Conservation (phyloP, 2,797 vertebrate genomes). For the Sebastes baramenuke region DNA sequence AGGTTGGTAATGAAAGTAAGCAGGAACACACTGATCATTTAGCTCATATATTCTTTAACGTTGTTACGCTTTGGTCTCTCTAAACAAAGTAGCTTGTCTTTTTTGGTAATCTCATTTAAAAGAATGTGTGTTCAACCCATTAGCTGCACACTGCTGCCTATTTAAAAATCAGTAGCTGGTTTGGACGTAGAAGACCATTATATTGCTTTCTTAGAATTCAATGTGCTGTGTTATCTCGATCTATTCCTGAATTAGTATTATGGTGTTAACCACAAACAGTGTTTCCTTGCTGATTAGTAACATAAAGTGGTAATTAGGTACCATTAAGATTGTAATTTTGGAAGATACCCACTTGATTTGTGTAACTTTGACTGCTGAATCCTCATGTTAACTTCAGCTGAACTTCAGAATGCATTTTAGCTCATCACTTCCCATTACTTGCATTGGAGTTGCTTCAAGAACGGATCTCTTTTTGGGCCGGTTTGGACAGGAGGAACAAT, state of each 20-base stretch:
- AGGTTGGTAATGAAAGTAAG: background rate
- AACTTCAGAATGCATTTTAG: background rate
- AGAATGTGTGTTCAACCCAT: slow-evolving; percentile 16
- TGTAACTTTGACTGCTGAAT: background rate
- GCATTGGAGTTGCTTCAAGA: background rate
- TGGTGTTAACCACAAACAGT: background rate
- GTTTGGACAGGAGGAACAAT: background rate
- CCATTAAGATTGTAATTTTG: background rate
- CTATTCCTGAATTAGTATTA: background rate
- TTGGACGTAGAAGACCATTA: background rate
- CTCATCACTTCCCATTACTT: background rate
- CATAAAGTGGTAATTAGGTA: background rate
- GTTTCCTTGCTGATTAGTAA: background rate
- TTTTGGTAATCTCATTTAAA: slow-evolving; percentile 32
- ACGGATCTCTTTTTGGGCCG: background rate
- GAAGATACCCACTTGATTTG: background rate
- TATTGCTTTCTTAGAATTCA: slow-evolving; percentile 6
- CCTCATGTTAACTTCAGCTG: background rate
- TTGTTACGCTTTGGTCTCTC: background rate
- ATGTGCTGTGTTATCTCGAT: background rate
- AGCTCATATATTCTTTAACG: background rate
- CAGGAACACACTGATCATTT: slow-evolving; percentile 1
- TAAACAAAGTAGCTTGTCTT: slow-evolving; percentile 7
- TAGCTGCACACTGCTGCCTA: slow-evolving; percentile 4
- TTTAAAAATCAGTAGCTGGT: slow-evolving; percentile 14